Evolutionary conservation across 2,888 invertebrate genomes (phyloP), one percentile per base, ranked within the genome.

Genomic region (Catocala nupta): DNA sequence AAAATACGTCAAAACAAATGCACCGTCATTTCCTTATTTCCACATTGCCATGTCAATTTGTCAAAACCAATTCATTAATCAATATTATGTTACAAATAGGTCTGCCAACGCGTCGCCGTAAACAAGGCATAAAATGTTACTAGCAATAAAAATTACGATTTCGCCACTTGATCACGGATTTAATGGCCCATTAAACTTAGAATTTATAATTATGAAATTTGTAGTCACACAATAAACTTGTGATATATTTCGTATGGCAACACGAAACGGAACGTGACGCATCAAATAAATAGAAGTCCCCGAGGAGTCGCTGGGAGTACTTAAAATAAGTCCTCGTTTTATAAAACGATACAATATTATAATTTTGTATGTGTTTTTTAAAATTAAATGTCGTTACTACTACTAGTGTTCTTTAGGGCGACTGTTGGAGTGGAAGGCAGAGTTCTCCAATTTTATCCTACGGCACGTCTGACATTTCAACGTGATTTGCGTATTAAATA

Each of bases 111-210:
- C 55, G 25, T 55, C 56, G 43, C 48, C 13, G 34, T 54, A 42
- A 49, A 54, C 49, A 55, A 47, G 25, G 45, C 65, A 55, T 72
- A 68, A 68, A 58, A 12, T 13, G 45, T 45, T 45, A 45, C 9
- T 42, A 51, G 7, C 16, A 59, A 73, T 51, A 59, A 51, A 56
- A 64, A 64, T 69, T 54, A 71, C 42, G 53, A 1, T 25, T 25
- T 48, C 50, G 55, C 39, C 55, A 54, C 34, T 54, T 49, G 12
- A 11, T 54, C 48, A 63, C 69, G 60, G 47, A 59, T 59, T 64
- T 69, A 63, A 72, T 59, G 50, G 59, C 13, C 39, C 47, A 34
- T 56, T 56, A 65, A 67, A 42, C 13, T 50, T 54, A 33, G 48
- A 65, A 75, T 55, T 48, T 50, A 60, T 44, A 36, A 43, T 55